phyloP scores from a whole-genome alignment of 1,140 invertebrate genomes.

The honey bee (Apis mellifera) region DNA sequence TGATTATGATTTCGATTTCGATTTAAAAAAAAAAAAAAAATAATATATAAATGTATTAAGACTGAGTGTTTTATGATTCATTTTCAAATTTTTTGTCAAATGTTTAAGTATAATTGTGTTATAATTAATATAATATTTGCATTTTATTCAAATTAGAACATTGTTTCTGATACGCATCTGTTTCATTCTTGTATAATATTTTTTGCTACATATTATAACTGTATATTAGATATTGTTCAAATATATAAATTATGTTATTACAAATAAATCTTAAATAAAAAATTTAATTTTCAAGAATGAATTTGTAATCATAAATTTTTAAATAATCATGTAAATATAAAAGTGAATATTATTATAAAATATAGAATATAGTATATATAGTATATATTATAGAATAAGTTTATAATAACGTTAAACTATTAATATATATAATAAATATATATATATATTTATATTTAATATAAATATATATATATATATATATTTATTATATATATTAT shows the following conservation, averaged over 20 bases:
- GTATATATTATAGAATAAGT: slow-evolving; percentile 1
- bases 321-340: slow-evolving; percentile 45
- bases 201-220: slow-evolving; percentile 11
- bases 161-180: slow-evolving; percentile 7
- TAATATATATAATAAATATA: slow-evolving; percentile 35
- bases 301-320: neutral
- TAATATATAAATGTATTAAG: slow-evolving; percentile 28
- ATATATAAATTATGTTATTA: slow-evolving; percentile 11
- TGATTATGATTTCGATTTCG: slow-evolving; percentile 1
- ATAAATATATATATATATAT: slow-evolving; percentile 8
- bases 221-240: slow-evolving; percentile 20
- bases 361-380: neutral
- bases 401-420: slow-evolving; percentile 7
- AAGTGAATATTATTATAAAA: slow-evolving; percentile 17
- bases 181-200: slow-evolving; percentile 26
- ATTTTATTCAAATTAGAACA: neutral
- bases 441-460: slow-evolving; percentile 27
- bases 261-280: slow-evolving; percentile 18
- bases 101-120: slow-evolving; percentile 2
- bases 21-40: neutral
- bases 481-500: slow-evolving; percentile 21
- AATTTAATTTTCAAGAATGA: neutral
- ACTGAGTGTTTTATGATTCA: slow-evolving; percentile 27
- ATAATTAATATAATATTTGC: neutral
- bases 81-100: slow-evolving; percentile 6